These are phyloP conservation scores for Perognathus longimembris DNA, from an alignment of 2,113 vertebrate species.

Conservation along the genomic window DNA sequence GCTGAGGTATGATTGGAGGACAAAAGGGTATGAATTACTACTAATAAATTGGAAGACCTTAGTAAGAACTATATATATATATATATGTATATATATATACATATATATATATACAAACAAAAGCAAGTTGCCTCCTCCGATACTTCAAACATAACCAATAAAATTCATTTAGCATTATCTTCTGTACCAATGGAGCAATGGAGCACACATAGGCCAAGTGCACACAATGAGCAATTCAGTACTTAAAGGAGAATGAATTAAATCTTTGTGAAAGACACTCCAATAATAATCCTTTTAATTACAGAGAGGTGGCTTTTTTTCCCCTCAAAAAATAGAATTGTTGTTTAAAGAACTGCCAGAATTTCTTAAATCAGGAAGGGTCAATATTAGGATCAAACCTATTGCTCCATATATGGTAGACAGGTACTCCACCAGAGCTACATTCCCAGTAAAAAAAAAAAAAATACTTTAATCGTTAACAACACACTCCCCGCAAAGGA, in stretches of 20 bases:
- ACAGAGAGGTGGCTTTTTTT: not conserved
- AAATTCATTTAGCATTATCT: conserved; percentile 79
- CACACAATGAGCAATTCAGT: not conserved
- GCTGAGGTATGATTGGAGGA: not conserved
- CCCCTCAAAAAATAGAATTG: not conserved
- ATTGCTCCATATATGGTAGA: too few relatives aligned
- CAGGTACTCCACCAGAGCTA: too few relatives aligned
- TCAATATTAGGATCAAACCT: too few relatives aligned
- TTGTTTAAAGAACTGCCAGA: too few relatives aligned
- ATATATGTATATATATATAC: too few relatives aligned
- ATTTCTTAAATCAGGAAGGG: too few relatives aligned
- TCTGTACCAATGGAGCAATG: conserved; percentile 55
- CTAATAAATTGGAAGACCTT: not conserved
- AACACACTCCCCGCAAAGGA: too few relatives aligned
- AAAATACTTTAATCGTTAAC: too few relatives aligned
- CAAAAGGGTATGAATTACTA: not conserved
- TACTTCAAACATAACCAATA: conserved; percentile 83
- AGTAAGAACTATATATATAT: too few relatives aligned
- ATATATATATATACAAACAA: too few relatives aligned
- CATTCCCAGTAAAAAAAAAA: too few relatives aligned
- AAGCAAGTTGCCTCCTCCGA: conserved; percentile 88
- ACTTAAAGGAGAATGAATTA: not conserved
- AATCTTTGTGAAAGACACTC: not conserved
- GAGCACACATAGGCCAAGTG: conserved; percentile 21
- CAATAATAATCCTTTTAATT: conserved; percentile 4